Base-by-base conservation (phyloP, 2,113 vertebrate genomes). In the Brienomyrus brachyistius region DNA sequence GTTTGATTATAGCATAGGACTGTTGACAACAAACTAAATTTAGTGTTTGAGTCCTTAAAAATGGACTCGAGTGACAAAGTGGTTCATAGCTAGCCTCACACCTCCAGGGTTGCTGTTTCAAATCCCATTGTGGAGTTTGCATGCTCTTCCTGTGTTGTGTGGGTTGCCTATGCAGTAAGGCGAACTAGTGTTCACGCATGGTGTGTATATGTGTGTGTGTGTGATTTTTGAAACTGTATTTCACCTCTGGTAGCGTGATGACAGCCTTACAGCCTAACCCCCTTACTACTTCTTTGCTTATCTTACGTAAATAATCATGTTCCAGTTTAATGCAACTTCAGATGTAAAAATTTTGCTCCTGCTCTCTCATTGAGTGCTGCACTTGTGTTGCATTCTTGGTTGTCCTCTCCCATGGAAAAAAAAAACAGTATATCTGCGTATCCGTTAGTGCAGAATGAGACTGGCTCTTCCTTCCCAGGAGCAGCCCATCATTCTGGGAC, bases 401-500 rank as follows among this genome's bases (percentile, higher is more conserved):
- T 23, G 10, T 62, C 23, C 23, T 62, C 21, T 62, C 7, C 56
- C 56, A n/a, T 62, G 56, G 56, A 9, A 62, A 62, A 62, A 62
- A 6, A 62, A 6, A n/a, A 8, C 56, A 8, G 23, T 59, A 8
- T 31, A 3, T 31, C 23, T 70, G 27, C 7, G 1, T 74, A 15
- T 74, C 10, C 35, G 66, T 23, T 17, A 17, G 51, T 31, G 31
- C 7, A 43, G 40, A 87, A 17, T 56, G 86, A 56, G 19, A 56
- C 31, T 43, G 54, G 4, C 52, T 88, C 27, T 87, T 15, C 31
- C 0, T 43, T 40, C 5, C 0, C 87, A 97, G 97, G 96, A 96
- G 5, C 88, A 90, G 90, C 90, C 90, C 0, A 95, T 95, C 5
- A 45, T 94, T 0, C 94, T 95, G 90, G 95, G 95, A 83, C 93